These are phyloP conservation scores for Rhopalosiphum padi DNA, from an alignment of 1,140 invertebrate genomes.

Conservation along the genomic window DNA sequence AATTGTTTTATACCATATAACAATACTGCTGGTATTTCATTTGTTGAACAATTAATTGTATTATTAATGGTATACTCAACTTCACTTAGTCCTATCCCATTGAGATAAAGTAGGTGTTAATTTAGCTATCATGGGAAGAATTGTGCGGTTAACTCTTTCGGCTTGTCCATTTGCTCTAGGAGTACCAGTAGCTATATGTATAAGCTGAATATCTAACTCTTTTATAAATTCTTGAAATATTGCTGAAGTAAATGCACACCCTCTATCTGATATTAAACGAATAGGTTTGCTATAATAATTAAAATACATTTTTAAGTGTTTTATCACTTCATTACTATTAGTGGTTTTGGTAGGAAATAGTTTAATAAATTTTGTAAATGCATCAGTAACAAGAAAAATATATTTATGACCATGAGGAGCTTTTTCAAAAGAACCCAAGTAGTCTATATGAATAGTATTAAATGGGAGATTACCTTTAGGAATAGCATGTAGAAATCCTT, in stretches of 20 bases:
- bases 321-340: not conserved
- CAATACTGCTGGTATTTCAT: conserved; percentile 58
- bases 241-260: conserved; percentile 46
- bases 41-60: conserved; percentile 57
- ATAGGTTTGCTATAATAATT: conserved; percentile 58
- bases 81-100: conserved; percentile 49
- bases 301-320: conserved; percentile 43
- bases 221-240: conserved; percentile 58
- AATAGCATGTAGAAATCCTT: conserved; percentile 15
- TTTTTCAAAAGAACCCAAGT: not conserved
- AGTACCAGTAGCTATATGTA: too few species aligned
- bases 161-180: conserved; percentile 22
- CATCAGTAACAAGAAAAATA: conserved; percentile 61
- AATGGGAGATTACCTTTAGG: not conserved
- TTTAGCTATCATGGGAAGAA: not conserved
- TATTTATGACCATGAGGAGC: conserved; percentile 55
- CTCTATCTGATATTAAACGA: conserved; percentile 56
- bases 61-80: conserved; percentile 60
- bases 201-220: conserved; percentile 26
- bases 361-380: conserved; percentile 61
- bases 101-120: conserved; percentile 19
- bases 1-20: conserved; percentile 59
- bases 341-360: conserved; percentile 58
- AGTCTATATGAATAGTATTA: conserved; percentile 38
- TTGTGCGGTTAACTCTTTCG: not conserved